These are phyloP conservation scores for Holacanthella duospinosa DNA, from an alignment of 2,888 invertebrate genomes.

Conservation along the genomic window DNA sequence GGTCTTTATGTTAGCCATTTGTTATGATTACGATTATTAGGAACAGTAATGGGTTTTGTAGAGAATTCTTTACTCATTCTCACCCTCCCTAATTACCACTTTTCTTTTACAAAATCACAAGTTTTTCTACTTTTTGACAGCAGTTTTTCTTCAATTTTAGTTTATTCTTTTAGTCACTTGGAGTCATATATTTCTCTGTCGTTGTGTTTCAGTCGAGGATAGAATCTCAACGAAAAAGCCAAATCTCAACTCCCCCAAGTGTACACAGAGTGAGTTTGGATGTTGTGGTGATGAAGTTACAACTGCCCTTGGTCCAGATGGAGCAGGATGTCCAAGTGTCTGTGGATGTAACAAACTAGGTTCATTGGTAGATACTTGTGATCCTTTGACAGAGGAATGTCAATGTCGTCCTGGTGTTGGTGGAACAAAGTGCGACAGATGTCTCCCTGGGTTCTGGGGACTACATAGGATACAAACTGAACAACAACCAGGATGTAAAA, in stretches of 20 bases:
- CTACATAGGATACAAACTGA: slow-evolving; percentile 60
- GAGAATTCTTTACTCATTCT: background rate
- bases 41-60: background rate
- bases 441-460: slow-evolving; percentile 85
- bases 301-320: slow-evolving; percentile 60
- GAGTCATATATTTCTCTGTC: background rate
- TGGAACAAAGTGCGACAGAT: slow-evolving; percentile 72
- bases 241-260: background rate
- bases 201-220: background rate
- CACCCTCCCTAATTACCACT: background rate
- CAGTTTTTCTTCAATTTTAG: background rate
- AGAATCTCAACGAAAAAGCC: background rate
- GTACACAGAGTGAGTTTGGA: slow-evolving; percentile 51
- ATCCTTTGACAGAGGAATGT: slow-evolving; percentile 66
- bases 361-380: slow-evolving; percentile 56
- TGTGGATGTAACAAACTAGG: slow-evolving; percentile 73
- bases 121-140: background rate
- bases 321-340: slow-evolving; percentile 67
- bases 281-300: slow-evolving; percentile 63
- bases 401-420: slow-evolving; percentile 77
- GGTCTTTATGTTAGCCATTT: background rate
- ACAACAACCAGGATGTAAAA: slow-evolving; percentile 63
- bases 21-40: background rate
- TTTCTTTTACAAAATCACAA: background rate
- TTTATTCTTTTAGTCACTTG: too few relatives aligned